Base-by-base conservation (phyloP, 2,797 vertebrate genomes). In the Pygocentrus nattereri region DNA sequence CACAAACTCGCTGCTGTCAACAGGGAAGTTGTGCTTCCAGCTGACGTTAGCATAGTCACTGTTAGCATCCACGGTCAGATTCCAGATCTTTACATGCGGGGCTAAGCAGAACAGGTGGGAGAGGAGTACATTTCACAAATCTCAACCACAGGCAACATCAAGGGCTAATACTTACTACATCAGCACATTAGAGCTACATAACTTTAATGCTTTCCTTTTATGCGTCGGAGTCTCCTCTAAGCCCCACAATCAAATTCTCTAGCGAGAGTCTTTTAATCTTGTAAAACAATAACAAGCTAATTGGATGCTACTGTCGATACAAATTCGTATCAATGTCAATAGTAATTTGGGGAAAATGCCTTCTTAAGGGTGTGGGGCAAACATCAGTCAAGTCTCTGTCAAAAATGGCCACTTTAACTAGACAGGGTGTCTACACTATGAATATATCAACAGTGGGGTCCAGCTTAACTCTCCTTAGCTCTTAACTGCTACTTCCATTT, bases 21-120 rank as follows among this genome's bases (percentile, higher is more conserved):
- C 89, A 87, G 95, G 95, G 95, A 98, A 96, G 96, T 95, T 97
- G 96, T 98, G 97, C 92, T 91, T 97, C 98, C 98, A 99, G 95
- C 95, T 98, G 97, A 99, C 93, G 94, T 97, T 97, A 96, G 96
- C 95, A 95, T 96, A 96, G 97, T 97, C 95, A 96, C 96, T 98
- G 97, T 97, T 97, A 91, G 96, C 92, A 91, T 95, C 95, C 94
- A 97, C 97, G 87, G 96, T 98, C 96, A 99, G 88, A 94, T 99
- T 96, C 97, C 96, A 97, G 94, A 99, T 97, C 93, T 94, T 92
- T 89, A 89, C 89, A 93, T 90, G 94, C 78, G 92, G 92, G 79
- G 93, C 97, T 97, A 95, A 93, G 91, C 86, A 91, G 86, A 85
- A 88, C 80, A 86, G 76, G 94, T 95, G 94, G 95, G 93, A 96